These are phyloP conservation scores for Hermaeophaga mercurialis DNA, from an alignment of 2,888 invertebrate species.

Conservation along the genomic window DNA sequence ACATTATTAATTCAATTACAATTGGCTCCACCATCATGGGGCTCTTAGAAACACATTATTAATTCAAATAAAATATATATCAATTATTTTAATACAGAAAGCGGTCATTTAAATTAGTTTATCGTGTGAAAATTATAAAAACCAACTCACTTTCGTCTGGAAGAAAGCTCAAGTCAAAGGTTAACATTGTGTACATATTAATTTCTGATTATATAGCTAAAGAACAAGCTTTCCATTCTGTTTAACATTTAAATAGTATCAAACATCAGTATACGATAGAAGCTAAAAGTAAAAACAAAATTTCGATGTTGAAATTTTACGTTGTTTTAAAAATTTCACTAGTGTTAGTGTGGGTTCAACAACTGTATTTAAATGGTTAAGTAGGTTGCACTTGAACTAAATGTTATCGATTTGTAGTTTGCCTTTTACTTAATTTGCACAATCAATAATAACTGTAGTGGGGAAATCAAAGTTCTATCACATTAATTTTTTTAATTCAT, in stretches of 20 bases:
- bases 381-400: conserved; percentile 1
- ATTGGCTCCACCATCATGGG: too few species aligned
- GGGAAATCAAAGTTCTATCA: too few species aligned
- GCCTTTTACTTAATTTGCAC: conserved; percentile 13
- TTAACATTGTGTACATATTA: background rate
- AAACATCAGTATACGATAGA: background rate
- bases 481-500: too few species aligned
- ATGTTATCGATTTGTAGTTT: conserved; percentile 2
- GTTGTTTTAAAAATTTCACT: conserved; percentile 8
- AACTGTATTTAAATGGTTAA: conserved; percentile 3
- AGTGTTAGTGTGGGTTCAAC: background rate
- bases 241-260: background rate
- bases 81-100: too few species aligned
- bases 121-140: background rate
- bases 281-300: conserved; percentile 4
- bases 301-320: conserved; percentile 10
- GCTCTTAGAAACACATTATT: too few species aligned
- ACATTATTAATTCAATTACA: too few species aligned
- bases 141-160: background rate
- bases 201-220: background rate
- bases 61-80: too few species aligned
- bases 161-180: conserved; percentile 5
- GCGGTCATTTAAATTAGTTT: too few species aligned
- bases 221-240: background rate
- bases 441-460: conserved; percentile 3